Evolutionary conservation across 2,113 vertebrate species (phyloP), one percentile per base, ranked within the genome.

Genomic region (Globicephala melas): DNA sequence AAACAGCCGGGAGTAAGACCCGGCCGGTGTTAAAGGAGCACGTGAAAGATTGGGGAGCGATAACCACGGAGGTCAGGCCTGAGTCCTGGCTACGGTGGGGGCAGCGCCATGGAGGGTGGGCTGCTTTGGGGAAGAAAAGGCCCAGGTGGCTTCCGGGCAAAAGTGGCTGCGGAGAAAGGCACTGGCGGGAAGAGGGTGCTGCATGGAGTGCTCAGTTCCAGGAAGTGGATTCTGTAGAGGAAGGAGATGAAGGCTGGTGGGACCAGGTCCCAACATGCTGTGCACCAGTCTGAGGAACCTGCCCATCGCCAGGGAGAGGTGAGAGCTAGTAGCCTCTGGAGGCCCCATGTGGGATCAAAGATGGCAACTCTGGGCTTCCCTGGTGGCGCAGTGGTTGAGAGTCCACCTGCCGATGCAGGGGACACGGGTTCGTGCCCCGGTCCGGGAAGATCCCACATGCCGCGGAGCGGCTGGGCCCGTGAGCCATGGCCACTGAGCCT

Each of bases 181-280:
- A 23, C 36, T 58, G 50, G n/a, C 2, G 26, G 50, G 12, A 17
- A 50, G 33, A 23, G 41, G 58, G 60, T 0, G 0, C 55, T 10
- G 9, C 2, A 1, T 28, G 12, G 26, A 74, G n/a, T 14, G 1
- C 18, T 41, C 33, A 21, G 17, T 36, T 55, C 41, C 0, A 0
- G 73, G 41, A 6, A 55, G 41, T 65, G 44, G 81, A 36, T 21
- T 15, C 68, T 0, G 0, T 21, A 83, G 33, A 11, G 15, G 82
- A 67, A 33, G 58, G 12, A 53, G 44, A 74, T 53, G 6, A 6
- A 55, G 12, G 33, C 58, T 71, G 21, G 41, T 11, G 10, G 31
- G 73, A 15, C 25, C 53, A 25, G 31, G 2, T 47, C 76, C n/a
- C 36, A 23, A 13, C 0, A 11, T 8, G 20, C 23, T 0, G 3